phyloP scores from a whole-genome alignment of 2,888 invertebrate genomes.

The Ectobius pallidus region DNA sequence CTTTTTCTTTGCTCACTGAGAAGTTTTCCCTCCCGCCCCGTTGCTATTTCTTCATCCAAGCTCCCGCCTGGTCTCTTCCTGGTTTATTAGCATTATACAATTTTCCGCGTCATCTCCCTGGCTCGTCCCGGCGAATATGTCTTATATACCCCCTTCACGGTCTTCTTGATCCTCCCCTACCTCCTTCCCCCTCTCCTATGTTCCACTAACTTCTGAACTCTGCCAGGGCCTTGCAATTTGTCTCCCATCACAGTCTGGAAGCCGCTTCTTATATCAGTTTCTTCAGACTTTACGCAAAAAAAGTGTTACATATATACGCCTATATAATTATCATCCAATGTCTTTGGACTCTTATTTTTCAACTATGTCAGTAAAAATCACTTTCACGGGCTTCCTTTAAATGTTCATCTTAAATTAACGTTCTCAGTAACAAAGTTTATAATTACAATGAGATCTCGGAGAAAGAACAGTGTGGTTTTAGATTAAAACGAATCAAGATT shows the following conservation, averaged over 20 bases:
- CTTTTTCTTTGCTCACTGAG: background rate
- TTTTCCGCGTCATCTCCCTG: slow-evolving; percentile 32
- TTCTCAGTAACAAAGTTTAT: too few relatives aligned
- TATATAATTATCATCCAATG: too few relatives aligned
- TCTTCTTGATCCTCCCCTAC: slow-evolving; percentile 9
- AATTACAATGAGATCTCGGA: too few relatives aligned
- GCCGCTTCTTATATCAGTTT: slow-evolving; percentile 4
- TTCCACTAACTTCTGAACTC: background rate
- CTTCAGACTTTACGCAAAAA: too few relatives aligned
- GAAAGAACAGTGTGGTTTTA: too few relatives aligned
- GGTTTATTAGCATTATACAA: slow-evolving; percentile 34
- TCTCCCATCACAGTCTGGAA: background rate
- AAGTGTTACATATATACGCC: too few relatives aligned
- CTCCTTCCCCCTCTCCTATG: background rate
- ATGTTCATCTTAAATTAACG: too few relatives aligned
- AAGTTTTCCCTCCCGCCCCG: background rate
- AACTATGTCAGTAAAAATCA: too few relatives aligned
- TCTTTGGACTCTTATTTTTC: too few relatives aligned
- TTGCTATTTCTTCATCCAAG: background rate
- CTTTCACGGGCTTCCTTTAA: too few relatives aligned
- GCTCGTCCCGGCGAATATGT: slow-evolving; percentile 15
- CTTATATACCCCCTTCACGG: slow-evolving; percentile 10
- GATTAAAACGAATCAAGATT: too few relatives aligned
- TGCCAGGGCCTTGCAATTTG: background rate
- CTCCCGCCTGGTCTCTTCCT: background rate